Conservation (phyloP, 2,888 invertebrate genomes). For the Apantesis nais region DNA sequence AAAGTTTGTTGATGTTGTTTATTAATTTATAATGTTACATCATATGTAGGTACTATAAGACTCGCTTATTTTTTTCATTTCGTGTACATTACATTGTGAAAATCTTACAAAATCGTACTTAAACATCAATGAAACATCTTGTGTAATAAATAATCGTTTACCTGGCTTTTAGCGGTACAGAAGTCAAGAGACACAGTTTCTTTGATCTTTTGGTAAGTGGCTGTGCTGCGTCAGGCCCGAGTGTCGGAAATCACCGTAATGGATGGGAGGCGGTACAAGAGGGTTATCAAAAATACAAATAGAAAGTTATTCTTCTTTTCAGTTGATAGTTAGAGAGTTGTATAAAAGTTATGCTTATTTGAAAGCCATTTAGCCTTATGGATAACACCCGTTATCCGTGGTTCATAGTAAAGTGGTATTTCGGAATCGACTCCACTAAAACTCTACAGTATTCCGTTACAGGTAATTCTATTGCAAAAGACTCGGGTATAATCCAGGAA, state of each 20-base stretch:
- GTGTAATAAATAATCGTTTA: slow-evolving; percentile 27
- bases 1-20: no score
- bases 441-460: no score
- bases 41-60: no score
- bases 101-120: not conserved
- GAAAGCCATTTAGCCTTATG: no score
- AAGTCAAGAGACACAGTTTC: slow-evolving; percentile 53
- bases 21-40: no score
- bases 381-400: no score
- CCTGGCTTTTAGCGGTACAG: slow-evolving; percentile 43
- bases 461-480: no score
- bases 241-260: slow-evolving; percentile 77
- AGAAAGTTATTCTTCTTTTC: not conserved
- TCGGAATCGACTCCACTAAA: no score
- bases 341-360: not conserved
- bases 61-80: not conserved
- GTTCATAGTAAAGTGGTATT: no score
- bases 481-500: no score
- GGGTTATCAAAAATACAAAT: slow-evolving; percentile 52
- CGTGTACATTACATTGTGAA: not conserved
- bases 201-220: slow-evolving; percentile 68
- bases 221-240: slow-evolving; percentile 62
- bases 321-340: not conserved
- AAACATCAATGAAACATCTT: slow-evolving; percentile 18
- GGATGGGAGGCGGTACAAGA: slow-evolving; percentile 59